Percentiles rank a stretch among this genome's conserved stretches.
phyloP scores from a whole-genome alignment of 2,888 invertebrate species.

The Drosophila pegasa region DNA sequence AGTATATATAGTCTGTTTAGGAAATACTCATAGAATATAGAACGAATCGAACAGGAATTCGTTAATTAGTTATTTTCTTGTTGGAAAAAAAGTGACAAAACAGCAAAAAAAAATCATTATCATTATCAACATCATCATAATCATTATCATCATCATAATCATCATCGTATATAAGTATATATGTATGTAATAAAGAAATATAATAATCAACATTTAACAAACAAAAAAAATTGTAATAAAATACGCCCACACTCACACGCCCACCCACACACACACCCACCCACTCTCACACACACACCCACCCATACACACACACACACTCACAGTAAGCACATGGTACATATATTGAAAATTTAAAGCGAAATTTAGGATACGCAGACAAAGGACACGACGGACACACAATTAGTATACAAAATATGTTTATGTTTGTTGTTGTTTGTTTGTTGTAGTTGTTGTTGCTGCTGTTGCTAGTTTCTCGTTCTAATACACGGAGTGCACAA shows the following conservation, averaged over 20 bases:
- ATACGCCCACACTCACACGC: slow-evolving; percentile 23
- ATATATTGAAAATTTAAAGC: slow-evolving; percentile 18
- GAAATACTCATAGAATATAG: slow-evolving; percentile 72
- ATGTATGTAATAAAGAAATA: slow-evolving; percentile 61
- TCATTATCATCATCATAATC: slow-evolving; percentile 1
- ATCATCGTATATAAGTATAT: slow-evolving; percentile 43
- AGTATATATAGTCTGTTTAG: slow-evolving; percentile 73
- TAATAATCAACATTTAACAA: slow-evolving; percentile 74
- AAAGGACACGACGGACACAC: slow-evolving; percentile 30
- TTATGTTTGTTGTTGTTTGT: slow-evolving; percentile 15
- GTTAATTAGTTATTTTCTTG: slow-evolving; percentile 41
- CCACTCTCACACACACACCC: slow-evolving; percentile 13
- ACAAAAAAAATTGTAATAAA: slow-evolving; percentile 55
- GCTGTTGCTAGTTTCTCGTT: slow-evolving; percentile 10
- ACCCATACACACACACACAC: slow-evolving; percentile 13
- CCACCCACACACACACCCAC: slow-evolving; percentile 15
- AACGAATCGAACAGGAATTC: slow-evolving; percentile 54
- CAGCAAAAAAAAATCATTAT: slow-evolving; percentile 26
- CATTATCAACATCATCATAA: not conserved
- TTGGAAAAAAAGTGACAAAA: slow-evolving; percentile 43
- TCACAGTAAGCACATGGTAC: slow-evolving; percentile 37
- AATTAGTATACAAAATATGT: slow-evolving; percentile 45
- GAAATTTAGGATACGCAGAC: slow-evolving; percentile 17
- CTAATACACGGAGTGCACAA: slow-evolving; percentile 87
- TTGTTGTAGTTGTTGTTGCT: slow-evolving; percentile 14